Conservation (phyloP, 1,140 invertebrate species). For the Drosophila kikkawai region DNA sequence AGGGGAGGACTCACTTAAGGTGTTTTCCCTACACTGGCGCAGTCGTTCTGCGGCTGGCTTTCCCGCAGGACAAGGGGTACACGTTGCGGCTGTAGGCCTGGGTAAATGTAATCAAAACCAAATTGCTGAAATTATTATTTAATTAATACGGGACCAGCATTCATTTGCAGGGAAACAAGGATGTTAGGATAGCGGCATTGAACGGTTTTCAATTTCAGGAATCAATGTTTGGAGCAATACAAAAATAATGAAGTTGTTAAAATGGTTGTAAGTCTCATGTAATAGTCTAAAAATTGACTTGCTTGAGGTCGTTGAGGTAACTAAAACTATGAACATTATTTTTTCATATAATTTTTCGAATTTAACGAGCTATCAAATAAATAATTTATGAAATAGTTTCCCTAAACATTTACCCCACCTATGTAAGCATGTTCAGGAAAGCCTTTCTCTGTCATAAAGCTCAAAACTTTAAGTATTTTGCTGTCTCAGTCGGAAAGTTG, state of each 20-base stretch:
- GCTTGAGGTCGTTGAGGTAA: too few relatives aligned
- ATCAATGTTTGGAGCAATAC: not conserved
- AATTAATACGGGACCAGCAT: conserved; percentile 60
- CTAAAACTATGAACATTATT: too few relatives aligned
- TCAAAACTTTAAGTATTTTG: not conserved
- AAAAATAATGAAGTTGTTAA: not conserved
- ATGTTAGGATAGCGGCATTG: not conserved
- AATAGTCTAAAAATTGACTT: too few relatives aligned
- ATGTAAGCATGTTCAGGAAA: not conserved
- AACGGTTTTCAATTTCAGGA: not conserved
- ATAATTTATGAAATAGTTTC: not conserved
- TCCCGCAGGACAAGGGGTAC: conserved; percentile 1
- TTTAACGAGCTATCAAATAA: conserved; percentile 2
- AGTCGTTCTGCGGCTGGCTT: conserved; percentile 58
- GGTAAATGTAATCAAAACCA: conserved; percentile 61
- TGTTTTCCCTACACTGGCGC: conserved; percentile 38
- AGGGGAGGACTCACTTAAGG: conserved; percentile 41
- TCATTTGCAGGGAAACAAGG: not conserved
- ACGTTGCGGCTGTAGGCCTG: not conserved
- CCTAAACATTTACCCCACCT: not conserved
- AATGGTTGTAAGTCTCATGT: too few relatives aligned
- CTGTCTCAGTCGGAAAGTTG: not conserved
- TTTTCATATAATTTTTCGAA: not conserved
- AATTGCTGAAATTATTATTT: conserved; percentile 75
- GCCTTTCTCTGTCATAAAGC: conserved; percentile 5